phyloP scores from a whole-genome alignment of 2,113 vertebrate genomes.

The Riparia riparia region DNA sequence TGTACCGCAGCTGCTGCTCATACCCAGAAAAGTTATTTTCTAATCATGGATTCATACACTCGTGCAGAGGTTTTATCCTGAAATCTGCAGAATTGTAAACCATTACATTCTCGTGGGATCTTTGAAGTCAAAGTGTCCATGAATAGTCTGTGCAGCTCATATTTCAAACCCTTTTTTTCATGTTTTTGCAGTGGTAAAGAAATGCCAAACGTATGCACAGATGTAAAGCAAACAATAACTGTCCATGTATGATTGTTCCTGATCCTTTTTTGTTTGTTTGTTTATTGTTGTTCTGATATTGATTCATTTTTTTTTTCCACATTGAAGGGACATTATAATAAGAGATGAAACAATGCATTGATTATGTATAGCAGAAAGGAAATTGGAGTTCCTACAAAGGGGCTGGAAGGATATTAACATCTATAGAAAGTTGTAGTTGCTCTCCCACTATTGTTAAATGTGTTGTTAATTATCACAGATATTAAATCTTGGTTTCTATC shows the following conservation, averaged over 20 bases:
- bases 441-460: not conserved
- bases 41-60: not conserved
- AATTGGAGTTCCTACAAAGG: not conserved
- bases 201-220: not conserved
- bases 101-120: not conserved
- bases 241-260: not conserved
- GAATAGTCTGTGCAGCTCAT: not conserved
- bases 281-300: not conserved
- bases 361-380: not conserved
- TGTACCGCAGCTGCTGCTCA: not conserved
- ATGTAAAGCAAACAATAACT: not conserved
- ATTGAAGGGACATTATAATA: not conserved
- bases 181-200: not conserved
- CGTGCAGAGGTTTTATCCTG: not conserved
- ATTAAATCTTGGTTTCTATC: constrained; percentile 40
- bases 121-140: not conserved
- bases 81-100: not conserved
- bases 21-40: not conserved
- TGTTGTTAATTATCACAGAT: constrained; percentile 28
- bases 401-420: not conserved
- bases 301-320: not conserved
- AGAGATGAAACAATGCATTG: not conserved
- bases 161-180: not conserved
- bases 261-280: fast-evolving
- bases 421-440: not conserved